Evolutionary conservation across 1,140 invertebrate species (phyloP).

Genomic region (Macrosteles quadrilineatus): DNA sequence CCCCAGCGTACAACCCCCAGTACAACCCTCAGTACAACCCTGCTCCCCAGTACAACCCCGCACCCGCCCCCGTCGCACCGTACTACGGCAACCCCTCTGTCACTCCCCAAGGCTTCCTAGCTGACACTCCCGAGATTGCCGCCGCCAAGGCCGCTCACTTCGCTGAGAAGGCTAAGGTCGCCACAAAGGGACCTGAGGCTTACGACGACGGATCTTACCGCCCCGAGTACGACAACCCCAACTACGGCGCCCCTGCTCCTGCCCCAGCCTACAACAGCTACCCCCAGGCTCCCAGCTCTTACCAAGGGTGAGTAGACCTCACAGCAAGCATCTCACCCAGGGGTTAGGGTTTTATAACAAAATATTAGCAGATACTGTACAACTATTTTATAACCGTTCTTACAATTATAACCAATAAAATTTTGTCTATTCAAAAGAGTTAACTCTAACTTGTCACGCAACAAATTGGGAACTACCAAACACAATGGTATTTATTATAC

Average conservation of each 20-base stretch:
- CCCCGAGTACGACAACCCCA: constrained; percentile 43
- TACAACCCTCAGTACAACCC: neutral
- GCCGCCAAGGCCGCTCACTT: constrained; percentile 42
- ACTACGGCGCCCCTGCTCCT: constrained; percentile 47
- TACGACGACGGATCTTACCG: constrained; percentile 36
- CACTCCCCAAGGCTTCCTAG: constrained; percentile 29
- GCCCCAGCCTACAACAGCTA: constrained; percentile 54
- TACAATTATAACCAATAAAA: too few species aligned
- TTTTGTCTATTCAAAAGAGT: too few species aligned
- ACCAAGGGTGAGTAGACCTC: constrained; percentile 49
- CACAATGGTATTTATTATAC: too few species aligned
- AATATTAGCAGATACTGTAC: too few species aligned
- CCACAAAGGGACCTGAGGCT: constrained; percentile 19
- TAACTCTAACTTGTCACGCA: too few species aligned
- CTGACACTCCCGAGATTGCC: constrained; percentile 40
- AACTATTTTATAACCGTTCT: too few species aligned
- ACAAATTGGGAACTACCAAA: too few species aligned
- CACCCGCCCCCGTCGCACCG: neutral
- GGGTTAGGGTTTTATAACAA: too few species aligned
- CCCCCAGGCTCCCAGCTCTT: constrained; percentile 54
- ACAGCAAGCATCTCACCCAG: too few species aligned
- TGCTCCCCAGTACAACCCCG: constrained; percentile 24
- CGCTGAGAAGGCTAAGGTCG: constrained; percentile 28
- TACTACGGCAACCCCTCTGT: constrained; percentile 29
- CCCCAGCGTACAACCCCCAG: constrained; percentile 25